These are phyloP conservation scores for Neoitamus cyanurus DNA, from an alignment of 2,888 invertebrate genomes.

Conservation along the genomic window DNA sequence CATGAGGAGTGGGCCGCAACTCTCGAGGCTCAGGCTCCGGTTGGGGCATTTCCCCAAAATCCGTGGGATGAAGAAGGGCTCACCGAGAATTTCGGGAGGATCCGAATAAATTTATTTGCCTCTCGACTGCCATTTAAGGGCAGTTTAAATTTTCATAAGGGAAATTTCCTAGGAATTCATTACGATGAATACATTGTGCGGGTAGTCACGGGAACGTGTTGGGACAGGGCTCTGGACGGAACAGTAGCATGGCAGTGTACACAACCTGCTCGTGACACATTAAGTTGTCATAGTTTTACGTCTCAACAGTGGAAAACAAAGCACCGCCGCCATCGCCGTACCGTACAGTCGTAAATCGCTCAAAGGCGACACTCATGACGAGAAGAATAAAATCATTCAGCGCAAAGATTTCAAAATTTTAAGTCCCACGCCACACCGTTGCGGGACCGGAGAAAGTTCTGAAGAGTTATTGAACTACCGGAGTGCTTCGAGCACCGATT, in stretches of 20 bases:
- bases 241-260: too few relatives aligned
- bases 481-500: neutral
- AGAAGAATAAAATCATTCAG: neutral
- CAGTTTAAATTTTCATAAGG: neutral
- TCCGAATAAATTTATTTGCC: neutral
- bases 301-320: slow-evolving; percentile 4
- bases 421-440: neutral
- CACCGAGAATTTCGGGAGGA: neutral
- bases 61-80: neutral
- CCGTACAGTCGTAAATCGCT: slow-evolving; percentile 14
- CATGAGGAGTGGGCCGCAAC: neutral
- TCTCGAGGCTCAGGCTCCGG: neutral
- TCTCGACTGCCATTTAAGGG: neutral
- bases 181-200: neutral
- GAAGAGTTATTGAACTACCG: slow-evolving; percentile 16
- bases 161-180: neutral
- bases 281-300: slow-evolving; percentile 7
- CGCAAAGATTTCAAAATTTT: slow-evolving; percentile 8
- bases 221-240: neutral
- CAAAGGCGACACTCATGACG: slow-evolving; percentile 18
- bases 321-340: neutral
- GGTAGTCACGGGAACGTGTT: neutral
- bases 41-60: neutral
- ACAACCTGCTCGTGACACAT: neutral
- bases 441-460: slow-evolving; percentile 4